A percentile compares a stretch with the other conserved stretches of the same genome.
phyloP scores from a whole-genome alignment of 2,113 vertebrate species.

The Abramis brama region DNA sequence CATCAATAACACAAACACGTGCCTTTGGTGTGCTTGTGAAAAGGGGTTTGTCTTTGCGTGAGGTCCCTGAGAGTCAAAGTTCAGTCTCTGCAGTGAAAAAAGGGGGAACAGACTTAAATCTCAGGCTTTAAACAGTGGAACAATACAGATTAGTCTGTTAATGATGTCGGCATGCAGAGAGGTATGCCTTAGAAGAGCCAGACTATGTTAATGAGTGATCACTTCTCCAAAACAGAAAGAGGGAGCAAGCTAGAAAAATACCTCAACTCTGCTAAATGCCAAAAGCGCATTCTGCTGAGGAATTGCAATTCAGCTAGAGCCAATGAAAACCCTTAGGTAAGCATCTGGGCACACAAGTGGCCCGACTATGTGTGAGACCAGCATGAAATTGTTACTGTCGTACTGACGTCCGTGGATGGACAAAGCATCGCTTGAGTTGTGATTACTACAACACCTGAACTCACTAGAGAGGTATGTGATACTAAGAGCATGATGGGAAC shows the following conservation, averaged over 20 bases:
- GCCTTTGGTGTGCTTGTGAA: conserved; percentile 64
- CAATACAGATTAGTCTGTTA: conserved; percentile 65
- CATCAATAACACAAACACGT: conserved; percentile 18
- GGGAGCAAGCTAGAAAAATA: background rate
- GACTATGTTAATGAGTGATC: conserved; percentile 45
- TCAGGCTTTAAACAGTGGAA: conserved; percentile 63
- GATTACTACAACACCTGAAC: conserved; percentile 62
- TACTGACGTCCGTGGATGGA: conserved; percentile 42
- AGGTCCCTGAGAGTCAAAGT: conserved; percentile 89
- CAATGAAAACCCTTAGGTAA: conserved; percentile 35
- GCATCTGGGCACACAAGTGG: conserved; percentile 38
- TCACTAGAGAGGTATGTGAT: conserved; percentile 43
- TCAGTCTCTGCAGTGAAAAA: conserved; percentile 66
- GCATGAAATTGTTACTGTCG: conserved; percentile 49
- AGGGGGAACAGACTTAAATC: conserved; percentile 66
- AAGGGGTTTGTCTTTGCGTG: conserved; percentile 69
- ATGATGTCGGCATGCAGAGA: conserved; percentile 44
- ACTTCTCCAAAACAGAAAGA: background rate
- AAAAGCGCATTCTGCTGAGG: conserved; percentile 9
- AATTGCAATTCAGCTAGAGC: conserved; percentile 38
- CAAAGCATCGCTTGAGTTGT: conserved; percentile 59
- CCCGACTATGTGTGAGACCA: conserved; percentile 39
- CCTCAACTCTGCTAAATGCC: conserved; percentile 18
- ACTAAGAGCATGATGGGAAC: conserved; percentile 42
- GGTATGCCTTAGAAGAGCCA: conserved; percentile 34